Evolutionary conservation across 2,113 vertebrate species (phyloP), one percentile per base, ranked within the genome.

Genomic region (Irena cyanogastra): DNA sequence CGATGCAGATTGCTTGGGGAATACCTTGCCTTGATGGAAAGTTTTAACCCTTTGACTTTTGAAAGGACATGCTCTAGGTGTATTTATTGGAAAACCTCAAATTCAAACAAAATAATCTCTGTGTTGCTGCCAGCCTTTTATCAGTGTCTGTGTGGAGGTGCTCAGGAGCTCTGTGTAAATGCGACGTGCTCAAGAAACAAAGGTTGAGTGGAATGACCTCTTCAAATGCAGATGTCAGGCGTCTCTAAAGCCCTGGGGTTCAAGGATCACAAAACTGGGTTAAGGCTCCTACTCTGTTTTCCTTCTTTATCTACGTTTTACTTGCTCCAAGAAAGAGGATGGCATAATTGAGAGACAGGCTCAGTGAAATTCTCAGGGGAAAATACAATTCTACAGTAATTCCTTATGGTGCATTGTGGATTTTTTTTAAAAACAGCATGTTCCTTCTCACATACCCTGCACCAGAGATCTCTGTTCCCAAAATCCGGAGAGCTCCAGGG

Each of bases 31-130:
- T 30, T 52, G 70, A 83, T 79, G 84, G 79, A 91, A 89, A 87
- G 87, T 76, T 90, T 94, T 95, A 96, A 94, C 91, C 87, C 94
- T 95, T 54, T 59, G 90, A 77, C 87, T 93, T 94, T 77, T 90
- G 75, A 95, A 94, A 95, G 90, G 72, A 82, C 89, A 70, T 27
- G 84, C 77, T 90, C 86, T 86, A 53, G 85, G 41, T 65, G 45
- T 72, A 76, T 85, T 96, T 94, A 57, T 27, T 88, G 83, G 63
- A 80, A 93, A 95, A 69, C 66, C 66, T 90, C 45, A 68, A 56
- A 90, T 85, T 87, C 92, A 83, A 90, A 64, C 75, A 69, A 85
- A 95, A 85, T 82, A 93, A 95, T 93, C 74, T 91, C 84, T 87
- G 33, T 61, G 70, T 31, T 66, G 82, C 68, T 80, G 70, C 35